Base-by-base conservation (phyloP, 1,140 invertebrate species). In the Lanistes nyassanus region DNA sequence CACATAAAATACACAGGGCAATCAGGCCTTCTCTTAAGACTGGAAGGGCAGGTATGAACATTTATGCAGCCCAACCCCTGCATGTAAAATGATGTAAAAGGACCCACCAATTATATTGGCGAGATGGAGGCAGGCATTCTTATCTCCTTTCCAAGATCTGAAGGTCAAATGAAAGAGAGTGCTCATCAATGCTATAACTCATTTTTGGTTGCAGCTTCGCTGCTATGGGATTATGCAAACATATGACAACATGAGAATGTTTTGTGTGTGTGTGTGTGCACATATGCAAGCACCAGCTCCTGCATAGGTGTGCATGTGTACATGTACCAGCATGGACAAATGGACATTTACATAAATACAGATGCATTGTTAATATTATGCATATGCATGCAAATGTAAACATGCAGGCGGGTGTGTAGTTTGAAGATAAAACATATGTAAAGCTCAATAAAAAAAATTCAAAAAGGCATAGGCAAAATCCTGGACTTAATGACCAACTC, bases 71-170 rank as follows among this genome's bases (percentile, higher is more conserved):
- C n/a, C n/a, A n/a, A n/a, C n/a, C n/a, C n/a, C n/a, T n/a, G n/a
- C n/a, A n/a, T n/a, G n/a, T n/a, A n/a, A 66, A 67, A 56, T 26
- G 23, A 7, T 4, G n/a, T 26, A 26, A 3, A 37, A 9, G n/a
- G 60, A 77, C 80, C 76, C 76, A 84, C 82, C 82, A 75, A 84
- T 73, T 62, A 84, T 82, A 56, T 84, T 84, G 26, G 82, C 80
- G 19, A 84, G 73, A 70, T 84, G 82, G 0, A 82, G 56, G n/a
- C 72, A 79, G 23, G 82, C 82, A 60, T 76, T 76, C 34, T 73
- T 76, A 26, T 84, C 82, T n/a, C 82, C 82, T 65, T 76, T 73
- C 82, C 82, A 84, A 53, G 82, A 79, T 34, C 82, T 84, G 64
- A 29, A 78, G 60, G 37, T 23, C 68, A n/a, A 70, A 66, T 31